Conservation (phyloP, 2,113 vertebrate species). For the Propithecus coquereli region DNA sequence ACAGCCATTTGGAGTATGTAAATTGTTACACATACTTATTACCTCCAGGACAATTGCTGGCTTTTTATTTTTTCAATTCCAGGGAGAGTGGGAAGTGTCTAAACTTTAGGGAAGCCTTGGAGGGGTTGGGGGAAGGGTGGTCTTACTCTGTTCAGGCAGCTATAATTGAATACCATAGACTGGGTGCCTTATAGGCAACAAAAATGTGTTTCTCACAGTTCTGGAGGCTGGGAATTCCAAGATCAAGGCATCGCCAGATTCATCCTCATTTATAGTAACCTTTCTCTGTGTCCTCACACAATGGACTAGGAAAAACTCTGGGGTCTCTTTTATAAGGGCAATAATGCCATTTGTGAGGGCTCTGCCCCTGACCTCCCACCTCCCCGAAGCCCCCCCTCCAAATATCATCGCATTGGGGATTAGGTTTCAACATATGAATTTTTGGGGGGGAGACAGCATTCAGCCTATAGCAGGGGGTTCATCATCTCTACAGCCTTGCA, state of each 20-base stretch:
- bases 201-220: neutral
- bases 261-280: neutral
- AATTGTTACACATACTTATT: neutral
- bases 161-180: neutral
- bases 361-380: neutral
- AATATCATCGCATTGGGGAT: neutral
- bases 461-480: neutral
- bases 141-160: neutral
- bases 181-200: neutral
- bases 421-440: neutral
- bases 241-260: neutral
- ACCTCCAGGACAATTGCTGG: neutral
- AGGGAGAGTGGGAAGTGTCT: neutral
- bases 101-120: neutral
- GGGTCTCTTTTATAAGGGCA: neutral
- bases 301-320: neutral
- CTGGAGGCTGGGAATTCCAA: neutral
- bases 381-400: neutral
- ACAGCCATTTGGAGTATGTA: conserved; percentile 42
- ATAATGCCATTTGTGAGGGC: neutral
- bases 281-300: neutral
- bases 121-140: neutral
- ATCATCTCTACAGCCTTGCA: neutral
- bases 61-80: conserved; percentile 16
- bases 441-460: neutral